These are phyloP conservation scores for Pilophorus perplexus DNA, from an alignment of 2,888 invertebrate genomes.

Conservation along the genomic window DNA sequence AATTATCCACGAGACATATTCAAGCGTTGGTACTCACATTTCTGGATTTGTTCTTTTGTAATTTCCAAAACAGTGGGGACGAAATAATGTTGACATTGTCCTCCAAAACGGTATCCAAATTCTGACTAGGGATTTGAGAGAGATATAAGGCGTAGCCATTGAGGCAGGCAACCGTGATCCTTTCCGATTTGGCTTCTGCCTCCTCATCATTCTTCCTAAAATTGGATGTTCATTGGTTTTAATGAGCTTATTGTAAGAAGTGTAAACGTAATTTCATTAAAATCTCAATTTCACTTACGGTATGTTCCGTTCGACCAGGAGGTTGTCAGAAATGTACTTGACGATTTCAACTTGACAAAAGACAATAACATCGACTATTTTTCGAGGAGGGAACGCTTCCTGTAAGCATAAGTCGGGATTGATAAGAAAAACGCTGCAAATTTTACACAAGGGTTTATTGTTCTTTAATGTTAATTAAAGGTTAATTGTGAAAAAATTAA, in stretches of 20 bases:
- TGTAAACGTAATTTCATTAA: not conserved
- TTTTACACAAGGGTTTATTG: too few relatives aligned
- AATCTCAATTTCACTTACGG: constrained; percentile 18
- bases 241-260: not conserved
- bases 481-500: too few relatives aligned
- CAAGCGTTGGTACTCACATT: too few relatives aligned
- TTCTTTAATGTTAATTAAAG: too few relatives aligned
- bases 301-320: constrained; percentile 57
- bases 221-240: too few relatives aligned
- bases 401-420: too few relatives aligned
- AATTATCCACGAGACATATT: too few relatives aligned
- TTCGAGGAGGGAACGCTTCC: constrained; percentile 75
- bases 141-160: constrained; percentile 65
- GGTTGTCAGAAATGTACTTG: constrained; percentile 67
- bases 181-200: constrained; percentile 66
- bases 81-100: constrained; percentile 59
- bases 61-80: constrained; percentile 70
- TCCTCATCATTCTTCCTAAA: constrained; percentile 57
- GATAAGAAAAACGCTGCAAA: too few relatives aligned
- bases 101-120: constrained; percentile 58
- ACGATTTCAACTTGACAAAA: constrained; percentile 82
- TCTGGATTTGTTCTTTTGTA: constrained; percentile 59
- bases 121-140: constrained; percentile 56
- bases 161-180: constrained; percentile 64
- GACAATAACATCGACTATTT: constrained; percentile 72